Evolutionary conservation across 1,140 invertebrate genomes (phyloP).

Genomic region (Atta texana): DNA sequence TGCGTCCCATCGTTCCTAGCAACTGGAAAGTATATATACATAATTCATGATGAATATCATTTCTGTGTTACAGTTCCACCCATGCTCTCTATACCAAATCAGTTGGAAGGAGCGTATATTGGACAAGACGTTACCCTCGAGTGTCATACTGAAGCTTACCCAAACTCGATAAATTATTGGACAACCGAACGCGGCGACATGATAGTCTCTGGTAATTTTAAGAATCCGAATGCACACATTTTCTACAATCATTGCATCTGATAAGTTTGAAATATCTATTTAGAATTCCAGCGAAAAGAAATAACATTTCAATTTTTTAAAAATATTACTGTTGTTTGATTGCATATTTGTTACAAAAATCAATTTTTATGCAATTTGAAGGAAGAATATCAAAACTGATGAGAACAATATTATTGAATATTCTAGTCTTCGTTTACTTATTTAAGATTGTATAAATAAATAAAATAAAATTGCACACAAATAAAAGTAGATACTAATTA

Average conservation of each 20-base stretch:
- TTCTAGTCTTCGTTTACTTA: not conserved
- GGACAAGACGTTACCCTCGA: constrained; percentile 93
- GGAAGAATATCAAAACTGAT: not conserved
- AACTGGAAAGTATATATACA: constrained; percentile 27
- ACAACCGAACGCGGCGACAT: constrained; percentile 94
- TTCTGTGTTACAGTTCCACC: constrained; percentile 90
- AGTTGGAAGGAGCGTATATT: constrained; percentile 93
- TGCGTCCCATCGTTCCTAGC: not conserved
- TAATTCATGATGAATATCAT: constrained; percentile 39
- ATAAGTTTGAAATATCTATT: not conserved
- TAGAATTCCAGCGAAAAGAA: not conserved
- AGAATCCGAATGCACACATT: constrained; percentile 24
- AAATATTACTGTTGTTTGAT: not conserved
- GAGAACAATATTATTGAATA: not conserved
- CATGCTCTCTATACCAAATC: constrained; percentile 94
- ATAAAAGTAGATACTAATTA: not conserved
- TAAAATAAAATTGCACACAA: not conserved
- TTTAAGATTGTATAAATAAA: not conserved
- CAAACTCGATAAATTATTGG: constrained; percentile 96
- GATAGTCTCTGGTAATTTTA: constrained; percentile 94
- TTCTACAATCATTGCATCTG: not conserved
- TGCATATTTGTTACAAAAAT: not conserved
- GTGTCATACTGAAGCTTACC: constrained; percentile 95
- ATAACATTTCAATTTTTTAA: not conserved
- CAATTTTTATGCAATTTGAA: not conserved